Percentiles rank a stretch among this genome's conserved stretches.
These are phyloP conservation scores for Halyomorpha halys DNA, from an alignment of 1,140 invertebrate genomes.

Conservation along the genomic window DNA sequence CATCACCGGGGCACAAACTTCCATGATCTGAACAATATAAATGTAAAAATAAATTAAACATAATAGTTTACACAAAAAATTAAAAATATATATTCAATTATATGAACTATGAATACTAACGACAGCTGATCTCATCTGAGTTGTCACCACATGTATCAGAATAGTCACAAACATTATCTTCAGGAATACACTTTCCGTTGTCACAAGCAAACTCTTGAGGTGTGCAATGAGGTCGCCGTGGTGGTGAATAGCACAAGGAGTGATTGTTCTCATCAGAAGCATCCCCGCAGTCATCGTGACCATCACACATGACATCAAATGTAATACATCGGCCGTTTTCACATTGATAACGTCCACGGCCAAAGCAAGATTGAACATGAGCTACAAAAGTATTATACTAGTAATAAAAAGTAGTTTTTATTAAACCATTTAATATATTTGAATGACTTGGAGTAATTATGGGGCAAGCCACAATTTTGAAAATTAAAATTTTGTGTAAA, in stretches of 20 bases:
- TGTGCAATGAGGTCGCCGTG: constrained; percentile 43
- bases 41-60: constrained; percentile 4
- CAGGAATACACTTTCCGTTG: constrained; percentile 80
- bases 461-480: too few species aligned
- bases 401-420: too few species aligned
- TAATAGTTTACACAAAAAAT: neutral
- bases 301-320: constrained; percentile 71
- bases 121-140: constrained; percentile 85
- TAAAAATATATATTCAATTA: too few species aligned
- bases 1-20: constrained; percentile 53
- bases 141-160: constrained; percentile 68
- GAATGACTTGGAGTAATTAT: too few species aligned
- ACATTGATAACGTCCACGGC: constrained; percentile 72
- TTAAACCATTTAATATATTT: too few species aligned
- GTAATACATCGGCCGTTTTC: constrained; percentile 79
- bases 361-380: constrained; percentile 67
- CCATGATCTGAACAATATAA: constrained; percentile 44
- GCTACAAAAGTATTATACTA: too few species aligned
- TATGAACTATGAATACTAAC: constrained; percentile 40
- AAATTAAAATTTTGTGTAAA: too few species aligned
- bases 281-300: constrained; percentile 84
- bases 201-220: constrained; percentile 70
- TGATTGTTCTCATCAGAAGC: constrained; percentile 88
- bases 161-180: constrained; percentile 70
- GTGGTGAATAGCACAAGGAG: constrained; percentile 59